Percentiles rank a stretch among this genome's conserved stretches.
Evolutionary conservation across 2,888 invertebrate species (phyloP).

Genomic region (Drosophila parthenogenetica): DNA sequence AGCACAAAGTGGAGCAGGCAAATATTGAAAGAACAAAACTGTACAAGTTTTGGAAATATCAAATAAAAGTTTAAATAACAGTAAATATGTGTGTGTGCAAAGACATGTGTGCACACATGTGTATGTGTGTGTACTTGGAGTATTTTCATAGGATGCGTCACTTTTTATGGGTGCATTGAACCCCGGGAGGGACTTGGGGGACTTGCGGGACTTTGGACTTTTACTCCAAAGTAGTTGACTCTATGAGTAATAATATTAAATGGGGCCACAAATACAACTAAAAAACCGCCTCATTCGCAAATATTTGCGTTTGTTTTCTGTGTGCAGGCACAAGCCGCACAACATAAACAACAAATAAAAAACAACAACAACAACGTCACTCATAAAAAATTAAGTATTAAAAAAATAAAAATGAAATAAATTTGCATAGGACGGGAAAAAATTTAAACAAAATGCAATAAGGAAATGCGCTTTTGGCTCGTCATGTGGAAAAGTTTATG

Average conservation of each 20-base stretch:
- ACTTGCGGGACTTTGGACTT: too few relatives aligned
- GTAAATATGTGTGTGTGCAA: neutral
- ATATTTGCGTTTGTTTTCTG: constrained; percentile 62
- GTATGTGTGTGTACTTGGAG: constrained; percentile 5
- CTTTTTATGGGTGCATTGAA: constrained; percentile 37
- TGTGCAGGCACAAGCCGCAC: constrained; percentile 35
- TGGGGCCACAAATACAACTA: constrained; percentile 36
- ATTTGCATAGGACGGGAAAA: neutral
- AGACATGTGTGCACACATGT: neutral
- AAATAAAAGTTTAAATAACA: constrained; percentile 4
- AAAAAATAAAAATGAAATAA: constrained; percentile 7
- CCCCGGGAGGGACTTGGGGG: constrained; percentile 12
- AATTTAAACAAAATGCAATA: constrained; percentile 44
- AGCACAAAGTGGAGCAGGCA: constrained; percentile 24
- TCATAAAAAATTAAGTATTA: constrained; percentile 12
- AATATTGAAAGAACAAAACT: constrained; percentile 47
- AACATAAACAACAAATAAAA: constrained; percentile 30
- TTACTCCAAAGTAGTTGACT: constrained; percentile 22
- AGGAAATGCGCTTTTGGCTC: constrained; percentile 50
- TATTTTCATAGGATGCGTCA: constrained; percentile 43
- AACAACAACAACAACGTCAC: neutral
- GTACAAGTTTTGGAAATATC: constrained; percentile 42
- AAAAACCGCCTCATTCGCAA: constrained; percentile 63
- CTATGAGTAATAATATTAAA: constrained; percentile 70
- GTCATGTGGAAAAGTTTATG: constrained; percentile 35